Conservation (phyloP, 2,888 invertebrate species). For the Zaprionus lineosus region DNA sequence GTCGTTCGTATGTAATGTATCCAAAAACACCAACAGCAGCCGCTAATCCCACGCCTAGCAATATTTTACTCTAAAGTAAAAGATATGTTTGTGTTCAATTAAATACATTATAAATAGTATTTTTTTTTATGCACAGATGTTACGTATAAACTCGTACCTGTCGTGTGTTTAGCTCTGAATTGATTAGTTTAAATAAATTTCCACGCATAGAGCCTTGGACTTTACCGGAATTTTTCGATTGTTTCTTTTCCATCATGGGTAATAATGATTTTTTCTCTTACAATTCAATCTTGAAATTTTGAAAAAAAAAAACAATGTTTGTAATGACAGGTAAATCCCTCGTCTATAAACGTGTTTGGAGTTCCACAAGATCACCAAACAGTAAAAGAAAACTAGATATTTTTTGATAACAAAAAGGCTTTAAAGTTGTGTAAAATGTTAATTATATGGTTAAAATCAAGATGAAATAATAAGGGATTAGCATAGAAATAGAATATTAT, state of each 20-base stretch:
- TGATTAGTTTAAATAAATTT: slow-evolving; percentile 89
- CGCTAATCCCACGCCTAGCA: slow-evolving; percentile 90
- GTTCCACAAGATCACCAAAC: too few species aligned
- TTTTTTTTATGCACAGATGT: too few species aligned
- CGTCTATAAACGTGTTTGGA: too few species aligned
- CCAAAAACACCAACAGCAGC: slow-evolving; percentile 89
- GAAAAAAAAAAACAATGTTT: too few species aligned
- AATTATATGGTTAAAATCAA: too few species aligned
- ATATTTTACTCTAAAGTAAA: slow-evolving; percentile 90
- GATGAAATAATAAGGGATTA: too few species aligned
- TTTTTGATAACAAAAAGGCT: too few species aligned
- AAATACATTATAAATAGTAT: neutral
- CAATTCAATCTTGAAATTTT: slow-evolving; percentile 10
- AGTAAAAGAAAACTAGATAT: too few species aligned
- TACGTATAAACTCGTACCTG: slow-evolving; percentile 91
- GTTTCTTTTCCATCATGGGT: slow-evolving; percentile 34
- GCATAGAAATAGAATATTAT: too few species aligned
- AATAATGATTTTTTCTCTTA: too few species aligned
- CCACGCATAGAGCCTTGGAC: slow-evolving; percentile 78
- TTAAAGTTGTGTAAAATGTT: too few species aligned
- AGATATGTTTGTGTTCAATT: neutral
- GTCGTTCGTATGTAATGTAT: slow-evolving; percentile 92
- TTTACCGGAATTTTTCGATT: slow-evolving; percentile 18
- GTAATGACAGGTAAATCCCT: too few species aligned
- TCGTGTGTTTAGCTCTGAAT: slow-evolving; percentile 94